Base-by-base conservation (phyloP, 2,113 vertebrate genomes). In the Cyprinodon variegatus region DNA sequence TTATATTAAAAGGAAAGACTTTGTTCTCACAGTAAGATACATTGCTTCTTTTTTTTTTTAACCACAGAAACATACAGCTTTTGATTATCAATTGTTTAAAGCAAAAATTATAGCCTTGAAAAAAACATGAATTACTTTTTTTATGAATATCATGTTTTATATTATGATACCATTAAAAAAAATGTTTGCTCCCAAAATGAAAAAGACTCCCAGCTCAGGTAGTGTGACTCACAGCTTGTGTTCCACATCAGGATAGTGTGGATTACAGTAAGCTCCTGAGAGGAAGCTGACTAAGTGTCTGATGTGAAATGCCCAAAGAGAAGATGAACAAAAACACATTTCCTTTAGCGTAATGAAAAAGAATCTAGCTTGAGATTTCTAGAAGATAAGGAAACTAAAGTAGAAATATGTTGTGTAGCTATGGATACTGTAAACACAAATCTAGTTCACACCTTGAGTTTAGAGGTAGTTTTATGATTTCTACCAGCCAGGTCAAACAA, bases 221-320 rank as follows among this genome's bases (percentile, higher is more conserved):
- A 12, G 38, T 9, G 11, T 68, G 36, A 17, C 14, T 38, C 62
- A 63, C 48, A 3, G 50, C 50, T 57, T n/a, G 50, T 40, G 62
- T 17, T 14, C 62, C 62, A 64, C 15, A 64, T 38, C 8, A 40
- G 37, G 38, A 64, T 64, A 38, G 38, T 1, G 17, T 20, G 38
- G 62, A 64, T 64, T 64, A 64, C 4, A 64, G 62, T 14, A 37
- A 64, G 62, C 62, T 64, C 37, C 62, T 64, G 38, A 57, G 50
- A 57, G 50, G 50, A 64, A 20, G 37, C 10, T 15, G 38, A 40
- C 14, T 11, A 38, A 64, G 38, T 20, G 50, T 57, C 50, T 20
- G 50, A 57, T 57, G 50, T 57, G 50, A 57, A 57, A n/a, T 57
- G 50, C 20, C 2, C 17, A 57, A 57, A 64, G 37, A 64, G 37